These are phyloP conservation scores for Gobio occitaniae DNA, from an alignment of 2,797 vertebrate species.

Conservation along the genomic window DNA sequence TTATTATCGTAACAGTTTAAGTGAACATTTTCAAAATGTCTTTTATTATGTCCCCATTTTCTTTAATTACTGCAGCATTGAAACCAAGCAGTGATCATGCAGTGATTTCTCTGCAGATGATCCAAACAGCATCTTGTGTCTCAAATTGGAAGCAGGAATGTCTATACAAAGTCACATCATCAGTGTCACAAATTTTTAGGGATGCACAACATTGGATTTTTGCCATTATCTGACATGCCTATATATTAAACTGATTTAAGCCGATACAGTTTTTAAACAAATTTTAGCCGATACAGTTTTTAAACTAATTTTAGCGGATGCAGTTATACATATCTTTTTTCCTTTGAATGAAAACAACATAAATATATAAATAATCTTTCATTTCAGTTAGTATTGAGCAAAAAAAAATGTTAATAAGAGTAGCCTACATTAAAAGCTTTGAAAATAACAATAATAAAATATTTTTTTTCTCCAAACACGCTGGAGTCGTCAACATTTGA, in stretches of 20 bases:
- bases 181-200: not conserved
- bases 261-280: not conserved
- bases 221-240: not conserved
- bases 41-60: not conserved
- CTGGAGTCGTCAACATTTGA: not conserved
- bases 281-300: not conserved
- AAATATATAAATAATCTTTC: not conserved
- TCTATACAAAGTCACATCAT: not conserved
- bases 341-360: not conserved
- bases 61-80: not conserved
- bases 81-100: not conserved
- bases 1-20: too few relatives aligned
- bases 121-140: not conserved
- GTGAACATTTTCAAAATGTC: not conserved
- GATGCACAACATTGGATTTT: not conserved
- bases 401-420: too few relatives aligned
- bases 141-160: not conserved
- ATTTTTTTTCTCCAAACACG: not conserved
- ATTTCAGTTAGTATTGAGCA: not conserved
- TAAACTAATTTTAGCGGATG: not conserved
- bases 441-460: too few relatives aligned
- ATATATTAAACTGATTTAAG: not conserved
- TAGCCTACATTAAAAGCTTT: too few relatives aligned
- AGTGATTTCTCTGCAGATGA: not conserved
- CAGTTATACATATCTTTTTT: not conserved